A percentile compares a stretch with the other conserved stretches of the same genome.
Evolutionary conservation across 2,113 vertebrate genomes (phyloP).

Genomic region (Nipponia nippon): DNA sequence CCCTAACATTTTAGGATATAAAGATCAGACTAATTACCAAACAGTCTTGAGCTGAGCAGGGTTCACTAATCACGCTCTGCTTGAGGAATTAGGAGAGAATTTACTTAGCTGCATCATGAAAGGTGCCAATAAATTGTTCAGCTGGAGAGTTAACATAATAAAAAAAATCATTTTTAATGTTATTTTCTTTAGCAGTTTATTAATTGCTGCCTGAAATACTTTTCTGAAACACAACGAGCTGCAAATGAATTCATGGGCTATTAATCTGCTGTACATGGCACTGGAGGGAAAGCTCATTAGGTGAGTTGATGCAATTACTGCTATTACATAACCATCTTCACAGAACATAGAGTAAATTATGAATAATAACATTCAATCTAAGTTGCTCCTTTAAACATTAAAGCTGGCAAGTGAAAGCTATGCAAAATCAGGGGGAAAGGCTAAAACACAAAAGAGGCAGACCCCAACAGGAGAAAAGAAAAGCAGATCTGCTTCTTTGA

Average conservation of each 20-base stretch:
- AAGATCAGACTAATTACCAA: slow-evolving; percentile 39
- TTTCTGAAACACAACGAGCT: slow-evolving; percentile 69
- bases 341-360: slow-evolving; percentile 69
- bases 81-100: slow-evolving; percentile 43
- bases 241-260: slow-evolving; percentile 72
- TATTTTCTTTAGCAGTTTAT: slow-evolving; percentile 67
- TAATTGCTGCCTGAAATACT: slow-evolving; percentile 68
- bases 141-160: slow-evolving; percentile 60
- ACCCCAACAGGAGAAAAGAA: background rate
- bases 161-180: slow-evolving; percentile 59
- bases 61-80: slow-evolving; percentile 19
- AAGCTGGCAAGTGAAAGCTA: slow-evolving; percentile 11
- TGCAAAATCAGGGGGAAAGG: slow-evolving; percentile 4
- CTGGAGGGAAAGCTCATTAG: slow-evolving; percentile 69
- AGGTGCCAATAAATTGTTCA: slow-evolving; percentile 67
- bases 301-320: slow-evolving; percentile 68
- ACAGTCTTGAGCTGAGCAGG: background rate
- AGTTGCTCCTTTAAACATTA: slow-evolving; percentile 29
- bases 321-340: slow-evolving; percentile 70
- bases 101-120: slow-evolving; percentile 27
- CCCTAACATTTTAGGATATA: background rate
- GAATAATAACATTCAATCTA: slow-evolving; percentile 56
- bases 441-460: background rate
- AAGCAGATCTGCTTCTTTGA: background rate
- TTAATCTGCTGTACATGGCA: slow-evolving; percentile 72